Base-by-base conservation (phyloP, 1,140 invertebrate species). In the Calliopsis andreniformis region DNA sequence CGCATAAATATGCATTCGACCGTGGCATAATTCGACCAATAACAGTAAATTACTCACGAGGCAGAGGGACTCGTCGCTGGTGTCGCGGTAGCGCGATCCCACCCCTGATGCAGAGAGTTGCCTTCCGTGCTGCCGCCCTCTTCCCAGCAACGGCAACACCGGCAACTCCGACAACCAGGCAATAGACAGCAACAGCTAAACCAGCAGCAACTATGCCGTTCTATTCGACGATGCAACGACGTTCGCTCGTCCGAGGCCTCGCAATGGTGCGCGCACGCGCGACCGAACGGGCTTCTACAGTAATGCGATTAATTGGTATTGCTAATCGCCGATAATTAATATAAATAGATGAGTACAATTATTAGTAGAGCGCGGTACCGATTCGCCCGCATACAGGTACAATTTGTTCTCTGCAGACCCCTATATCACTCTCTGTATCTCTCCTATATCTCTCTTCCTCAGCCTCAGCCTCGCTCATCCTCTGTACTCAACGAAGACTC, bases 291-390 rank as follows among this genome's bases (percentile, higher is more conserved):
- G 59, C 58, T 69, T 42, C 86, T 82, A 91, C 87, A 90, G 91
- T 92, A 92, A 92, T 92, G 87, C 89, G 91, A 92, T 91, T 91
- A 92, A 92, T 91, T 91, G 90, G 88, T 91, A 92, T 91, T 91
- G 90, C 91, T 92, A 92, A 92, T 92, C 90, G 90, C 86, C 90
- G 91, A 92, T 92, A 91, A 92, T 92, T 92, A 92, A 92, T 92
- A 92, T 92, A 92, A 92, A 92, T 92, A 91, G 90, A 91, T 89
- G 90, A 89, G 87, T 87, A 86, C 88, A 88, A 89, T 91, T 91
- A 91, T 85, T 85, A 78, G 72, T 75, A 72, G 82, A 83, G 81
- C 75, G 56, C 63, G 28, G 67, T 32, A 39, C 70, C 73, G 78
- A 79, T 79, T 80, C 66, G 70, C 47, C 58, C 69, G 80, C 64